These are phyloP conservation scores for Cossypha dichroa DNA, from an alignment of 2,797 vertebrate species.

Conservation along the genomic window DNA sequence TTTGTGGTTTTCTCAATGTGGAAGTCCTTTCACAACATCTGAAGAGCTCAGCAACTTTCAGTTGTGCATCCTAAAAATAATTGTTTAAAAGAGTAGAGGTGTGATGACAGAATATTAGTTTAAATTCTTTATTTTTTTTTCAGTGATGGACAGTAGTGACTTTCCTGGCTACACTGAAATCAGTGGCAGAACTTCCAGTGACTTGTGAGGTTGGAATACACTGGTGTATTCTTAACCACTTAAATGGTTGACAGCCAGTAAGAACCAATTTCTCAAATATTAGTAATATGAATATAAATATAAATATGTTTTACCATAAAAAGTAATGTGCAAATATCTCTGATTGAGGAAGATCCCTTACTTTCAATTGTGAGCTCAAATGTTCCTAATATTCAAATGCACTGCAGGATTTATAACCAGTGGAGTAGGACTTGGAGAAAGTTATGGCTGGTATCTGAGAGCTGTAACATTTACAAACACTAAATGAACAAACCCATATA, in stretches of 20 bases:
- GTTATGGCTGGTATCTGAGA: not conserved
- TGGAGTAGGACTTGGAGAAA: not conserved
- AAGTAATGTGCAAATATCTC: not conserved
- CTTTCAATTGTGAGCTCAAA: not conserved
- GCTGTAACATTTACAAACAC: conserved; percentile 32
- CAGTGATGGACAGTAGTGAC: too few species aligned
- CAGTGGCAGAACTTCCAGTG: not conserved
- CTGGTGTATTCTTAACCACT: not conserved
- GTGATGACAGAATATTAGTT: not conserved
- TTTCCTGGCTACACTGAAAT: not conserved
- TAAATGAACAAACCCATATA: conserved; percentile 32
- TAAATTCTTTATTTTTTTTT: not conserved
- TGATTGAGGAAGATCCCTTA: not conserved
- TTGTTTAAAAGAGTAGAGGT: not conserved
- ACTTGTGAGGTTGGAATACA: not conserved
- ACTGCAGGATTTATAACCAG: not conserved
- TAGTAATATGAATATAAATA: not conserved
- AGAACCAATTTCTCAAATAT: not conserved
- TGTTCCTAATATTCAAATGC: not conserved
- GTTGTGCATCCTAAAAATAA: not conserved
- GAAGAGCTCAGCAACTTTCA: not conserved
- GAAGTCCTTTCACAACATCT: not conserved
- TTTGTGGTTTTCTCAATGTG: not conserved
- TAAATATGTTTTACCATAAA: not conserved
- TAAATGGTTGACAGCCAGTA: not conserved